Percentiles rank a stretch among this genome's conserved stretches.
phyloP scores from a whole-genome alignment of 2,888 invertebrate genomes.

The Odontothrips loti region DNA sequence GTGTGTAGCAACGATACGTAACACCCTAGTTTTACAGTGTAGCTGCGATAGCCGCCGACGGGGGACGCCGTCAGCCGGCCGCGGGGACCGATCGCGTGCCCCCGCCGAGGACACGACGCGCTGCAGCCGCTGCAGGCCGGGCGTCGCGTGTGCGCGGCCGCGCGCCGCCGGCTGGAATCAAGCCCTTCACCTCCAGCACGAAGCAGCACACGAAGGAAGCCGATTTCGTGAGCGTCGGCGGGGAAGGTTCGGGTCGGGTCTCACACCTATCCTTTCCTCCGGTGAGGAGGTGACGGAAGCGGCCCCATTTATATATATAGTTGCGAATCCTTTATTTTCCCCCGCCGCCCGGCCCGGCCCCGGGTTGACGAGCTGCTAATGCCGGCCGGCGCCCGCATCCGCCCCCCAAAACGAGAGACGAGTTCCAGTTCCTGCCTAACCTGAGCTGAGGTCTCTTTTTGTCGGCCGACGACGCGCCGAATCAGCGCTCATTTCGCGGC shows the following conservation, averaged over 20 bases:
- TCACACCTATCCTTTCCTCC: too few relatives aligned
- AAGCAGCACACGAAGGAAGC: too few relatives aligned
- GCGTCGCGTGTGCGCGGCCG: not conserved
- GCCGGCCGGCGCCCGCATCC: too few relatives aligned
- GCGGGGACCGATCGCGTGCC: not conserved
- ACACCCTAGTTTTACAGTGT: too few relatives aligned
- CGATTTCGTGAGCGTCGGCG: not conserved
- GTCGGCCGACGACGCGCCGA: not conserved
- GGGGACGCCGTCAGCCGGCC: not conserved
- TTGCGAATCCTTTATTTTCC: too few relatives aligned
- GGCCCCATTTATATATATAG: too few relatives aligned
- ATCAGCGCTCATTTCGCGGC: conserved; percentile 1
- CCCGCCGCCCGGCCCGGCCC: too few relatives aligned
- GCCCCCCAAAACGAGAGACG: too few relatives aligned
- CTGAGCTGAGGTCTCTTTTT: not conserved
- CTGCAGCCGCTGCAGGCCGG: not conserved
- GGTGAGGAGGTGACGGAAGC: too few relatives aligned
- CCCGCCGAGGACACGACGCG: not conserved
- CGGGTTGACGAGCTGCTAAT: too few relatives aligned
- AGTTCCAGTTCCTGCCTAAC: not conserved
- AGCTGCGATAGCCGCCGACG: not conserved
- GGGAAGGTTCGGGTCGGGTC: not conserved
- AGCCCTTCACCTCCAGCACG: not conserved
- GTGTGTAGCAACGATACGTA: too few relatives aligned
- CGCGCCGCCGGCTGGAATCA: too few relatives aligned